phyloP scores from a whole-genome alignment of 2,888 invertebrate species.

The Hypena proboscidalis region DNA sequence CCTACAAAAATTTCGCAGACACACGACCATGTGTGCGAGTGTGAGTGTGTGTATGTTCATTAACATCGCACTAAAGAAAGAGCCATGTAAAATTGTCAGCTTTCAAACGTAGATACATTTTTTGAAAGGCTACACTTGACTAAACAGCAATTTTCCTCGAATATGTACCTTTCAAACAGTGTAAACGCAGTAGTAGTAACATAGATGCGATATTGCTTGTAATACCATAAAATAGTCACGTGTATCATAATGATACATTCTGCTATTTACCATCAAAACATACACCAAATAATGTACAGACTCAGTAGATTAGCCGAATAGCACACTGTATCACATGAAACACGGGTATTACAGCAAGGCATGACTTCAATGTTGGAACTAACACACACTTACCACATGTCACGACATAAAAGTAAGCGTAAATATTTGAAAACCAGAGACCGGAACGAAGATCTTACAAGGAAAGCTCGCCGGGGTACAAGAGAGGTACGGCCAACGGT shows the following conservation, averaged over 20 bases:
- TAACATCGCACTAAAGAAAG: constrained; percentile 58
- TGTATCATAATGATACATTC: constrained; percentile 38
- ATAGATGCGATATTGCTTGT: constrained; percentile 48
- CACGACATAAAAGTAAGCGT: constrained; percentile 61
- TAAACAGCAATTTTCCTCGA: neutral
- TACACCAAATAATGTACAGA: constrained; percentile 1
- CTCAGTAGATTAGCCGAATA: constrained; percentile 10
- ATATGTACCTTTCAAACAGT: constrained; percentile 36
- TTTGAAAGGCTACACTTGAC: constrained; percentile 35
- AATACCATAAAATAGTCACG: constrained; percentile 34
- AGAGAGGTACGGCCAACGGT: constrained; percentile 74
- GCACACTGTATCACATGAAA: constrained; percentile 33
- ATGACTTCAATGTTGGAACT: constrained; percentile 67
- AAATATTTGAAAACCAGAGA: constrained; percentile 67
- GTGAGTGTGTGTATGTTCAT: constrained; percentile 79
- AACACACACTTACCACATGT: constrained; percentile 79
- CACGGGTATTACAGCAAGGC: constrained; percentile 55
- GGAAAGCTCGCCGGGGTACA: constrained; percentile 72
- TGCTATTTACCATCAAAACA: constrained; percentile 19
- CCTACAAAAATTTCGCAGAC: constrained; percentile 65
- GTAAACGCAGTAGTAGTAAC: constrained; percentile 44
- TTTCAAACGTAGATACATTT: constrained; percentile 39
- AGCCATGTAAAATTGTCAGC: constrained; percentile 43
- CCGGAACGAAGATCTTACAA: constrained; percentile 78
- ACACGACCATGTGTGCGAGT: constrained; percentile 66